Base-by-base conservation (phyloP, 2,888 invertebrate genomes). In the Archips xylosteana region DNA sequence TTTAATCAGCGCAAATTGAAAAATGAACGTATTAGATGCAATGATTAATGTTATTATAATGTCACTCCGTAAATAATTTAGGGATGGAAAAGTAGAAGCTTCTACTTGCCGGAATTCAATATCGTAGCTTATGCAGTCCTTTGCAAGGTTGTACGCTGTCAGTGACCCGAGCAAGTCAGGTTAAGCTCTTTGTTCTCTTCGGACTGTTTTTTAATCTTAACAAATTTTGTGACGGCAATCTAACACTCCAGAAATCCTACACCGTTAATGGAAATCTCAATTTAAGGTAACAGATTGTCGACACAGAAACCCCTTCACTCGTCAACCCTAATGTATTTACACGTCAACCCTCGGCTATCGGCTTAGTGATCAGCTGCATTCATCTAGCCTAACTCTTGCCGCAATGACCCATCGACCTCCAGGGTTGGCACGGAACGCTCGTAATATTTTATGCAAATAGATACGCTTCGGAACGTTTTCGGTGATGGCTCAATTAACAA, bases 321-420 rank as follows among this genome's bases (percentile, higher is more conserved):
- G 63, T 60, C 74, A 70, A 60, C 74, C 70, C 63, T 78, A 78
- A 80, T 75, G 79, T 82, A 90, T 89, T 87, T 83, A 85, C 85
- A 83, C 83, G 87, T 89, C 88, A 88, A 84, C 85, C 85, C 84
- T 82, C 81, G 75, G 81, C 78, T 87, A 89, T 92, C 88, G 78
- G 87, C 83, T 84, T 79, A 85, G 82, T 76, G 82, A 87, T 88
- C 87, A 81, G 77, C 81, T 84, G 80, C 89, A 92, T 92, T 88
- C 87, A 88, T 92, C 91, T 88, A 84, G 87, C 86, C 87, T 89
- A 89, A 90, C 89, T 88, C 87, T 76, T 84, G 83, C 80, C 83
- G 84, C 87, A 87, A 85, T 88, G 84, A 86, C 87, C 89, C 87
- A 86, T 86, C 84, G 80, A 85, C 86, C 87, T 84, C 78, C 79